Evolutionary conservation across 2,888 invertebrate genomes (phyloP).

Genomic region (Maniola hyperantus): DNA sequence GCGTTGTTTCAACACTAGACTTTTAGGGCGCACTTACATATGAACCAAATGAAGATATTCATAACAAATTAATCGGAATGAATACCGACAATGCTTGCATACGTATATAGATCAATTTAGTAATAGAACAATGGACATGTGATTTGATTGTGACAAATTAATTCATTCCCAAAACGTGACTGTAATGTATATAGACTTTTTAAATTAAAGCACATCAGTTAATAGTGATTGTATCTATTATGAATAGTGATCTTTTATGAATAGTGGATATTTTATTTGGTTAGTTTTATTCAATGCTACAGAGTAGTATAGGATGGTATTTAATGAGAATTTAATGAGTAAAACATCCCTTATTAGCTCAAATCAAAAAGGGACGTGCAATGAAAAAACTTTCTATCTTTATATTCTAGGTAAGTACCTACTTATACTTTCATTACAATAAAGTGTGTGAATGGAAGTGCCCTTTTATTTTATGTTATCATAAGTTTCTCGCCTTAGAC

Average conservation of each 20-base stretch:
- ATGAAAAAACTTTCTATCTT: not conserved
- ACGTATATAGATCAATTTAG: constrained; percentile 4
- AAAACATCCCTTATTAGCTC: not conserved
- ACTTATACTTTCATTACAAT: constrained; percentile 5
- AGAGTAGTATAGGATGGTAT: not conserved
- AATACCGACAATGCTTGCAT: constrained; percentile 14
- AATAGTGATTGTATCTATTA: too few species aligned
- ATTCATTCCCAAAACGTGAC: not conserved
- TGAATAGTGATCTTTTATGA: too few species aligned
- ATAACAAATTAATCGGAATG: constrained; percentile 46
- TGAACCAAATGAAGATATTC: constrained; percentile 48
- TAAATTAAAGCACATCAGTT: too few species aligned
- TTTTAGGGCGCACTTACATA: constrained; percentile 51
- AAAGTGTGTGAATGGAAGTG: not conserved
- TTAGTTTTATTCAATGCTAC: too few species aligned
- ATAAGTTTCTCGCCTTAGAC: constrained; percentile 23
- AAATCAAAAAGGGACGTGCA: not conserved
- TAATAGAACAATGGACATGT: not conserved
- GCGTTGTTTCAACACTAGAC: constrained; percentile 63
- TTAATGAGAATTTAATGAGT: too few species aligned
- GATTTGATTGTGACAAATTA: not conserved
- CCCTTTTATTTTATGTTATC: constrained; percentile 23
- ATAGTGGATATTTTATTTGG: too few species aligned
- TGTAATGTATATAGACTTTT: too few species aligned
- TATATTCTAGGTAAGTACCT: too few species aligned